Evolutionary conservation across 2,888 invertebrate species (phyloP).

Genomic region (Himalopsyche japonica): DNA sequence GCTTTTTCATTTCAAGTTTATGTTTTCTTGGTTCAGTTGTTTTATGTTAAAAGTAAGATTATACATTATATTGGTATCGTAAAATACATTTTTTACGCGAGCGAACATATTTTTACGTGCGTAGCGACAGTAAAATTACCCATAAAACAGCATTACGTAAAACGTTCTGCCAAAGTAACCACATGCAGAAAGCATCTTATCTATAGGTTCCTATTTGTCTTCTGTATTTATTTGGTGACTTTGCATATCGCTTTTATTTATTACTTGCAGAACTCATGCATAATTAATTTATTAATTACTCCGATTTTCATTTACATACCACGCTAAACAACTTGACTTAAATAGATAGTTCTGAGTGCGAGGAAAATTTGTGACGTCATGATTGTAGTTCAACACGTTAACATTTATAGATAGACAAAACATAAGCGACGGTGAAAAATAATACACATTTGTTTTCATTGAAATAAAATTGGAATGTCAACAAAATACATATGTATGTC

Average conservation of each 20-base stretch:
- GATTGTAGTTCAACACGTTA: too few relatives aligned
- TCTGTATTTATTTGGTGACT: background rate
- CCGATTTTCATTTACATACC: background rate
- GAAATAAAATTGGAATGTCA: too few relatives aligned
- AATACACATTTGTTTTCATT: too few relatives aligned
- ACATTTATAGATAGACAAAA: too few relatives aligned
- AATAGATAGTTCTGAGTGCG: too few relatives aligned
- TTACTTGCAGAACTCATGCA: background rate
- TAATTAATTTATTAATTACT: background rate
- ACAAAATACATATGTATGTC: too few relatives aligned
- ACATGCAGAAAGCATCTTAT: background rate
- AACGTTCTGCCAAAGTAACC: conserved; percentile 3
- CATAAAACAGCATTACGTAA: conserved; percentile 28
- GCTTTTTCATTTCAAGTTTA: background rate
- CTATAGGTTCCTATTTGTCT: background rate
- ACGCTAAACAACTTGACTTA: too few relatives aligned
- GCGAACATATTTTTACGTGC: conserved; percentile 36
- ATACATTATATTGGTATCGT: conserved; percentile 21
- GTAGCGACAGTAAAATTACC: conserved; percentile 36
- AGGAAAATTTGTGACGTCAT: too few relatives aligned
- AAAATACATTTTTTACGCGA: conserved; percentile 35
- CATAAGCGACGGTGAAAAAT: too few relatives aligned
- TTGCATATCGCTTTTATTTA: background rate
- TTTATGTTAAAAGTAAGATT: conserved; percentile 17
- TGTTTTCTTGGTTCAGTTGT: conserved; percentile 14